Conservation (phyloP, 2,888 invertebrate genomes). For the Argyresthia albistria region DNA sequence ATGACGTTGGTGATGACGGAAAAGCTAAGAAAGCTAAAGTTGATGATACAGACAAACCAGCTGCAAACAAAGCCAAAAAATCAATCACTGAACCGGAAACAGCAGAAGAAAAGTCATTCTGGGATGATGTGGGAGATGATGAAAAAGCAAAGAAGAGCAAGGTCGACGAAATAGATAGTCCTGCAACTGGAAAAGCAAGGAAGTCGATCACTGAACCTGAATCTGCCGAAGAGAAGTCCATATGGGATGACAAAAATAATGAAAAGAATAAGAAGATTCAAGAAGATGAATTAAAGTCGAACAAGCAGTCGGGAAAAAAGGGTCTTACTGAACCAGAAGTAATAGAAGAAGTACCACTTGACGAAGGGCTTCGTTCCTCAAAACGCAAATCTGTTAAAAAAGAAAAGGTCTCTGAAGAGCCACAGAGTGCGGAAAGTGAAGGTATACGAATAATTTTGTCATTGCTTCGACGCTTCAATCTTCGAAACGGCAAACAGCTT, state of each 20-base stretch:
- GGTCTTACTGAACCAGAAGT: conserved; percentile 42
- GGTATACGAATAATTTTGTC: conserved; percentile 45
- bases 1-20: conserved; percentile 12
- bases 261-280: conserved; percentile 35
- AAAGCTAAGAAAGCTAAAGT: conserved; percentile 2
- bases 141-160: conserved; percentile 25
- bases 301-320: conserved; percentile 39
- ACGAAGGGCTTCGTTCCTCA: conserved; percentile 41
- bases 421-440: conserved; percentile 65
- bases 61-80: conserved; percentile 13
- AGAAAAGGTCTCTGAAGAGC: conserved; percentile 48
- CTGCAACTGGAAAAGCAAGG: conserved; percentile 24
- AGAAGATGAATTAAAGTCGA: conserved; percentile 32
- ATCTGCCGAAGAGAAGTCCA: conserved; percentile 37
- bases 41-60: conserved; percentile 11
- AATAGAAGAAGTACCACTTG: conserved; percentile 43
- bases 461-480: conserved; percentile 45
- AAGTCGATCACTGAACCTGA: conserved; percentile 42
- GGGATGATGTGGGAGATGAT: conserved; percentile 41
- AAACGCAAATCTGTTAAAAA: conserved; percentile 61
- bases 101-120: conserved; percentile 36
- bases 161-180: conserved; percentile 30
- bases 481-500: conserved; percentile 54
- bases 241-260: conserved; percentile 56
- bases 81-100: conserved; percentile 23